A percentile compares a stretch with the other conserved stretches of the same genome.
Conservation (phyloP, 1,140 invertebrate species). For the Drosophila aff. region DNA sequence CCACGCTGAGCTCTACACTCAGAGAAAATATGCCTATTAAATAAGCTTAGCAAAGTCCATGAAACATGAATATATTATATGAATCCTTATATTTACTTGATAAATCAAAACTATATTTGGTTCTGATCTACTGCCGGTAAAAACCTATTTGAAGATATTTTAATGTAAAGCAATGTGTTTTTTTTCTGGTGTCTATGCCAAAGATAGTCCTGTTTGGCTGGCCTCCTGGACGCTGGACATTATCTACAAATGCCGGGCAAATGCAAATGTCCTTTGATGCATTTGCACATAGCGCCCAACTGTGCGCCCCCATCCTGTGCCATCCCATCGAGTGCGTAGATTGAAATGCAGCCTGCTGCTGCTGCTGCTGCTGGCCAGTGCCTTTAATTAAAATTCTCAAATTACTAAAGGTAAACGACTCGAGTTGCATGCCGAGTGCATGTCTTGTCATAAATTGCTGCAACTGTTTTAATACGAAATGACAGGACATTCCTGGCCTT, state of each 20-base stretch:
- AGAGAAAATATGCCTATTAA: neutral
- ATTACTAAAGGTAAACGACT: constrained; percentile 72
- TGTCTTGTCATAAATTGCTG: constrained; percentile 49
- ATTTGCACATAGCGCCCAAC: constrained; percentile 61
- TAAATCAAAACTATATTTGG: too few relatives aligned
- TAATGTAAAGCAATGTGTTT: too few relatives aligned
- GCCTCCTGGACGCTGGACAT: constrained; percentile 53
- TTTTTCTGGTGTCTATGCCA: constrained; percentile 6
- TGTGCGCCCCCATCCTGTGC: constrained; percentile 17
- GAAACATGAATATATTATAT: neutral
- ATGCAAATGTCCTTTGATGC: constrained; percentile 72
- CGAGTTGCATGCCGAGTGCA: constrained; percentile 35
- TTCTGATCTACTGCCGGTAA: too few relatives aligned
- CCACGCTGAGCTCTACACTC: constrained; percentile 1
- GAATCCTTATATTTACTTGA: too few relatives aligned
- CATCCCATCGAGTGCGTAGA: constrained; percentile 21
- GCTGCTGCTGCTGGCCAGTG: constrained; percentile 36
- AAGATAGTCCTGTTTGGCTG: constrained; percentile 52
- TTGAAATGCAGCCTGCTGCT: constrained; percentile 41
- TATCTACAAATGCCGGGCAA: constrained; percentile 66
- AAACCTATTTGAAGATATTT: too few relatives aligned
- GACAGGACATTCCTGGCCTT: constrained; percentile 27
- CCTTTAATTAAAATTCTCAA: constrained; percentile 77
- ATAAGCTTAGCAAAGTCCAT: too few relatives aligned
- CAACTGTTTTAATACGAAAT: constrained; percentile 49